These are phyloP conservation scores for Ammospiza nelsoni DNA, from an alignment of 2,113 vertebrate species.

Conservation along the genomic window DNA sequence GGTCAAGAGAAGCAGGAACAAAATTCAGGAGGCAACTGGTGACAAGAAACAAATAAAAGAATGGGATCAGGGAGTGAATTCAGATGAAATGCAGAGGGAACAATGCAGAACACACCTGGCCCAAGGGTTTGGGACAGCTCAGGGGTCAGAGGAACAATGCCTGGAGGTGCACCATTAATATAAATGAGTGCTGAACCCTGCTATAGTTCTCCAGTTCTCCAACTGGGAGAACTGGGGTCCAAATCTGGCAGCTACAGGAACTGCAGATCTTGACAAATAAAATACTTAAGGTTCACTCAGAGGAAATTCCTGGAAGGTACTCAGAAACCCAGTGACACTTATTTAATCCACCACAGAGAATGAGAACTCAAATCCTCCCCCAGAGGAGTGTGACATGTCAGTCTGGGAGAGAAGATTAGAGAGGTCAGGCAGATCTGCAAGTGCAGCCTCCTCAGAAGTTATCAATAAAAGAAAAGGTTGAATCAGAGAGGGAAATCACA, in stretches of 20 bases:
- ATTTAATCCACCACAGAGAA: background rate
- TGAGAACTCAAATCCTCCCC: background rate
- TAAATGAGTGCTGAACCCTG: accelerated
- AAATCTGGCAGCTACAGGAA: background rate
- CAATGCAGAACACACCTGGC: accelerated
- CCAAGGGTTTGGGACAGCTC: background rate
- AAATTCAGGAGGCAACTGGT: background rate
- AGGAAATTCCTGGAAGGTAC: background rate
- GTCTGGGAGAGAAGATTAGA: background rate
- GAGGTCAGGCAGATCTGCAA: background rate
- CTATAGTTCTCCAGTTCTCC: background rate
- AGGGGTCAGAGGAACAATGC: accelerated
- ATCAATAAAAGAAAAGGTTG: background rate
- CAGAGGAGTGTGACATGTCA: background rate
- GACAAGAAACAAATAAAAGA: background rate
- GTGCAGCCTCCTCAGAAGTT: background rate
- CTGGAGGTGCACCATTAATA: background rate
- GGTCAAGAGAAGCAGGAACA: background rate
- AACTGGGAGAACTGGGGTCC: accelerated
- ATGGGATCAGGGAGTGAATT: background rate
- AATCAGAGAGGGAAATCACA: background rate
- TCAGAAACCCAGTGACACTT: background rate
- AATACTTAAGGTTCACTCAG: background rate
- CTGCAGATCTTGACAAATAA: background rate
- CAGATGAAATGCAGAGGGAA: background rate